Evolutionary conservation across 1,140 invertebrate genomes (phyloP).

Genomic region (Parasteatoda tepidariorum): DNA sequence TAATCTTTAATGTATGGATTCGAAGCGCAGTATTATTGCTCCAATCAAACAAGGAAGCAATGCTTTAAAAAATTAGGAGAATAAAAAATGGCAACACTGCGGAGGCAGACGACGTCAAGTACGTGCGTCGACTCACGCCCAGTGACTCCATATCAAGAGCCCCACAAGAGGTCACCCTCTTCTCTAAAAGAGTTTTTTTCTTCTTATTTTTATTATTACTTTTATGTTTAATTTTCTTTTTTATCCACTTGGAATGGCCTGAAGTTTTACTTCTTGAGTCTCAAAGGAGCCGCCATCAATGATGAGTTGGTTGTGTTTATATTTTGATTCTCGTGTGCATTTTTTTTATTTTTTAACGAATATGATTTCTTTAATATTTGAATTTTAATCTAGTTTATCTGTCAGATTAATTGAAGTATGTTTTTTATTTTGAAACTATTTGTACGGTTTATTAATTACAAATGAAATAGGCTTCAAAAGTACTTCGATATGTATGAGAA

Average conservation of each 20-base stretch:
- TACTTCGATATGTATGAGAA: too few species aligned
- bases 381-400: too few species aligned
- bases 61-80: neutral
- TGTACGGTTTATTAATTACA: too few species aligned
- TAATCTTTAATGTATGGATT: too few species aligned
- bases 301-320: neutral
- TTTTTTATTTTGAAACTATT: too few species aligned
- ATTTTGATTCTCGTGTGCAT: neutral
- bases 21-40: constrained; percentile 10
- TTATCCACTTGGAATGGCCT: constrained; percentile 46
- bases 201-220: constrained; percentile 1
- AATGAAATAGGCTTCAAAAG: too few species aligned
- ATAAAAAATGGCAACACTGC: constrained; percentile 41
- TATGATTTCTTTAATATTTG: too few species aligned
- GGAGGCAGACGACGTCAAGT: constrained; percentile 43
- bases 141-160: constrained; percentile 27
- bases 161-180: constrained; percentile 52
- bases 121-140: constrained; percentile 57
- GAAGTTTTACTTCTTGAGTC: constrained; percentile 23
- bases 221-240: constrained; percentile 36
- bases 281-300: constrained; percentile 43
- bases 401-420: too few species aligned
- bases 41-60: constrained; percentile 39
- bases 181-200: constrained; percentile 12
- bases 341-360: neutral